Base-by-base conservation (phyloP, 2,113 vertebrate species). In the Austrofundulus limnaeus region DNA sequence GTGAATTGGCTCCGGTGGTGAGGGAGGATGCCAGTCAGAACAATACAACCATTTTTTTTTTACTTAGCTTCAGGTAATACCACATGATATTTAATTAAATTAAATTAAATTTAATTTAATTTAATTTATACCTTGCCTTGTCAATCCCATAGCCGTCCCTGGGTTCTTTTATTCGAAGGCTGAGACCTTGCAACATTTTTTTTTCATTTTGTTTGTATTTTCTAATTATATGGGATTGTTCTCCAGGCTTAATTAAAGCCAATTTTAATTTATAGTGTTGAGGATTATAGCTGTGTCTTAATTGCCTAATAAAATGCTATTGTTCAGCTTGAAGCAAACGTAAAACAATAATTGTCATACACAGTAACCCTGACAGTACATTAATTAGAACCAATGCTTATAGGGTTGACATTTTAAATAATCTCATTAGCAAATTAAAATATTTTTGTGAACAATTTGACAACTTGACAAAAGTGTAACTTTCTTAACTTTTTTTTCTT, bases 221-320 rank as follows among this genome's bases (percentile, higher is more conserved):
- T 46, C 43, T 46, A 46, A 19, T 46, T 46, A 46, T 20, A 46
- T 46, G n/a, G 24, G 20, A 48, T 31, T 52, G 14, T n/a, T 31
- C 25, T 45, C 46, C 41, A 54, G 49, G 42, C 12, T 48, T 66
- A 53, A 59, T 58, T 65, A 39, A 66, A 48, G 24, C 47, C 34
- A 24, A 16, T 9, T 28, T 47, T 54, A 20, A 24, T 70, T 54
- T 14, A 7, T 42, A 11, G 1, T 61, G 16, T 42, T 42, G 39
- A 19, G 11, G 16, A 56, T 47, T 15, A 19, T 6, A 25, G 25
- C 28, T 52, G n/a, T n/a, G 25, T 12, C 11, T 52, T n/a, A 34
- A 24, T 55, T 31, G 20, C n/a, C n/a, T 20, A 46, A 46, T 46
- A 46, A 20, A 46, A 20, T 46, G n/a, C 43, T 46, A 20, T 46